phyloP scores from a whole-genome alignment of 2,888 invertebrate species.

The Trissolcus japonicus region DNA sequence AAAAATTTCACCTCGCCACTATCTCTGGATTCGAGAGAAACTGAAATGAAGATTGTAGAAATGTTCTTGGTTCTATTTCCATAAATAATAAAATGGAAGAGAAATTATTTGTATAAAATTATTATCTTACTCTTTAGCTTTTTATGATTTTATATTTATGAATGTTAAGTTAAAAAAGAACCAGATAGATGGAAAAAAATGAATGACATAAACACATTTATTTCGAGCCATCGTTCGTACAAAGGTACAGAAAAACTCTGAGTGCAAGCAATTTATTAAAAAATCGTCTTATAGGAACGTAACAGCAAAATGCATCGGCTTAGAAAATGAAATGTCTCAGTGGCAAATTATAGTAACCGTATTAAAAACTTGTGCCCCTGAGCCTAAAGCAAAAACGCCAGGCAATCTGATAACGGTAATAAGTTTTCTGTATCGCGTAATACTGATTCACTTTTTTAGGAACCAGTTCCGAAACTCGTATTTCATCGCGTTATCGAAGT shows the following conservation, averaged over 20 bases:
- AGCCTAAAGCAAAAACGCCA: slow-evolving; percentile 10
- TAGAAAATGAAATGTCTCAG: slow-evolving; percentile 8
- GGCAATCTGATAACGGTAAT: slow-evolving; percentile 34
- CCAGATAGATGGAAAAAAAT: too few relatives aligned
- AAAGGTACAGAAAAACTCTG: background rate
- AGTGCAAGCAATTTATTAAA: background rate
- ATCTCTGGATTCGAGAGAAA: slow-evolving; percentile 64
- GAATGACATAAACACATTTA: background rate
- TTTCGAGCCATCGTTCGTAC: background rate
- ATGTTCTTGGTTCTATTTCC: too few relatives aligned
- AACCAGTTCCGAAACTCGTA: slow-evolving; percentile 1
- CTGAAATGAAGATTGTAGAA: slow-evolving; percentile 61
- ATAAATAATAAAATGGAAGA: too few relatives aligned
- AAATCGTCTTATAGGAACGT: background rate
- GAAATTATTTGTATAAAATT: too few relatives aligned
- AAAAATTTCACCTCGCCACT: slow-evolving; percentile 68
- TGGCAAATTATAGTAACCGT: slow-evolving; percentile 7
- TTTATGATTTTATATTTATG: background rate
- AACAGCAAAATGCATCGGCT: slow-evolving; percentile 19
- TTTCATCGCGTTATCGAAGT: background rate
- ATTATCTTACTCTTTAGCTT: background rate
- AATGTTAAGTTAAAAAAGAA: too few relatives aligned
- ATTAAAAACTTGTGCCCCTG: slow-evolving; percentile 28
- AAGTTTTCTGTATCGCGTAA: slow-evolving; percentile 30
- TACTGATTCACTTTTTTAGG: slow-evolving; percentile 5